Evolutionary conservation across 2,113 vertebrate genomes (phyloP).

Genomic region (Podarcis muralis): DNA sequence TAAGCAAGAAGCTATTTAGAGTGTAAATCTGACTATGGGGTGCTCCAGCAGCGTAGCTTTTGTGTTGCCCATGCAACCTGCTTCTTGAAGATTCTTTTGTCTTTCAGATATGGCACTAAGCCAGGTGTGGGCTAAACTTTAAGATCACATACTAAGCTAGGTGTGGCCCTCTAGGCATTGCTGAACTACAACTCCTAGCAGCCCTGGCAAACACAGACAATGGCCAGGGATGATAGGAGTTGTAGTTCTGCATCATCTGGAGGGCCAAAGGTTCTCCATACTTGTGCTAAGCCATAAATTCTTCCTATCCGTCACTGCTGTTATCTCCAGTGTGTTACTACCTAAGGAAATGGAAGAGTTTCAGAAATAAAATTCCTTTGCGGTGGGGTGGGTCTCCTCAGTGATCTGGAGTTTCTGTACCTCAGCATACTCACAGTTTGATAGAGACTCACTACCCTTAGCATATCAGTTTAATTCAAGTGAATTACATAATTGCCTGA

Average conservation of each 20-base stretch:
- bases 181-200: no score
- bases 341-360: neutral
- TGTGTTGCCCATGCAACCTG: neutral
- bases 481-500: neutral
- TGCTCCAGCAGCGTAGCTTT: neutral
- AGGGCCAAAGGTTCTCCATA: no score
- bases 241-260: no score
- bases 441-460: neutral
- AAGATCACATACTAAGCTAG: no score
- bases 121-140: no score
- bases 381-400: neutral
- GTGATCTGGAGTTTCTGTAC: neutral
- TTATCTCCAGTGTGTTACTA: neutral
- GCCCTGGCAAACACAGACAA: no score
- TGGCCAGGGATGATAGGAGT: no score
- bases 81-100: neutral
- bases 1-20: neutral
- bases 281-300: neutral
- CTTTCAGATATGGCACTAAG: no score
- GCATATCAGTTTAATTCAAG: rapidly evolving
- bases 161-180: no score
- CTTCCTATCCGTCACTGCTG: neutral
- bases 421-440: neutral
- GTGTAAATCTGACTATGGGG: neutral
- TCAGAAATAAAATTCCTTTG: neutral